Conservation (phyloP, 2,797 vertebrate genomes). For the Tragelaphus eurycerus region DNA sequence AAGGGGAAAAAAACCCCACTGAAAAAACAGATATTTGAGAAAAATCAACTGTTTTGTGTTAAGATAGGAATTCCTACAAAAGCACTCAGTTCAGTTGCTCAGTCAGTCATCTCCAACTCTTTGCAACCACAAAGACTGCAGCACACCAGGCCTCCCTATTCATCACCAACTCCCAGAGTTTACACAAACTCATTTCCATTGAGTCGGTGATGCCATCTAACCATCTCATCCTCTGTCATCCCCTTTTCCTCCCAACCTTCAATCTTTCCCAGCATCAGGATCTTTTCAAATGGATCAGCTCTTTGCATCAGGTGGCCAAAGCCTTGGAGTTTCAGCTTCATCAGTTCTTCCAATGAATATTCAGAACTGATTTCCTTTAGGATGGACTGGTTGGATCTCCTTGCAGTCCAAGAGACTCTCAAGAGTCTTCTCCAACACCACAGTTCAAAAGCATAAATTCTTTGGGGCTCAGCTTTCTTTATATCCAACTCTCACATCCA, state of each 20-base stretch:
- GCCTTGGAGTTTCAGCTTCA: background rate
- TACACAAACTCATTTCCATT: background rate
- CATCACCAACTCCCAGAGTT: background rate
- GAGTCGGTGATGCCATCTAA: background rate
- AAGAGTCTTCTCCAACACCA: background rate
- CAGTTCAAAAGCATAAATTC: background rate
- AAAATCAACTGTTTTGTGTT: background rate
- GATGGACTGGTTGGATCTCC: background rate
- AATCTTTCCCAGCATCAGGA: background rate
- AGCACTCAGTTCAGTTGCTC: background rate
- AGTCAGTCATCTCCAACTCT: background rate
- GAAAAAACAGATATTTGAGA: background rate
- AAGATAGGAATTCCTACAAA: background rate
- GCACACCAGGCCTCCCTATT: accelerated
- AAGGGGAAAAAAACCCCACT: background rate
- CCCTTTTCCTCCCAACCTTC: background rate
- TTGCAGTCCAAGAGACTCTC: background rate
- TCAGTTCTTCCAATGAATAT: background rate
- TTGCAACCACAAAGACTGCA: accelerated
- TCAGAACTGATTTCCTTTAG: background rate
- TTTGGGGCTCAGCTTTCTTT: background rate
- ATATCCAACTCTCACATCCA: background rate
- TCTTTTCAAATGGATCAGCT: background rate
- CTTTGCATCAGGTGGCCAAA: background rate
- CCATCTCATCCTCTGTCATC: background rate